Evolutionary conservation across 30 jellyfish, hydroid and myxozoan species (phyloP).

Genomic region (Haliclystus octoradiatus): DNA sequence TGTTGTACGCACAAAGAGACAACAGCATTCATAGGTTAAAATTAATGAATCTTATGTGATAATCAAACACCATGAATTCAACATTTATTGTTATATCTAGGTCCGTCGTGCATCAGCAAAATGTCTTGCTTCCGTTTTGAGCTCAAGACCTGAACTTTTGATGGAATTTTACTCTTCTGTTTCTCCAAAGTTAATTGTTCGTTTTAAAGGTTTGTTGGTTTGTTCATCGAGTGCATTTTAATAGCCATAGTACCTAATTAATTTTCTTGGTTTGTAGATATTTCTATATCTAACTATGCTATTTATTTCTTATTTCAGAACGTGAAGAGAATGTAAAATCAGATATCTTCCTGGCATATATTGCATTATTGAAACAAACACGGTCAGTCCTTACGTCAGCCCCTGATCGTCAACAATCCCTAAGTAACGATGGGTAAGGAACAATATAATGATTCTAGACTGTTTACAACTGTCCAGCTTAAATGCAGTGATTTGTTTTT

Average conservation of each 20-base stretch:
- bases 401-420: slow-evolving; percentile 18
- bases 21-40: too few species aligned
- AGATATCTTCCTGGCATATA: slow-evolving; percentile 83
- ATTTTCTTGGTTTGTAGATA: background rate
- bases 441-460: background rate
- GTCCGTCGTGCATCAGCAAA: slow-evolving; percentile 94
- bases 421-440: slow-evolving; percentile 4
- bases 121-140: slow-evolving; percentile 80
- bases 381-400: slow-evolving; percentile 43
- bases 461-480: too few species aligned
- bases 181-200: slow-evolving; percentile 75
- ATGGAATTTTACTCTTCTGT: slow-evolving; percentile 63
- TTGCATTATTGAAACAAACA: slow-evolving; percentile 81
- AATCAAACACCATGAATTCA: too few species aligned
- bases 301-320: slow-evolving; percentile 17
- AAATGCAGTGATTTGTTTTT: too few species aligned
- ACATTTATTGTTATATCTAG: too few species aligned
- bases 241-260: background rate
- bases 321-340: slow-evolving; percentile 95
- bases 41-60: too few species aligned
- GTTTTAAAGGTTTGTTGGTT: slow-evolving; percentile 67
- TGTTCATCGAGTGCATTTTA: background rate
- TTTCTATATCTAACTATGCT: background rate
- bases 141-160: slow-evolving; percentile 79
- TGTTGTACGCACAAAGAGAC: too few species aligned